Conservation (phyloP, 2,113 vertebrate genomes). For the Ceuthmochares aereus region DNA sequence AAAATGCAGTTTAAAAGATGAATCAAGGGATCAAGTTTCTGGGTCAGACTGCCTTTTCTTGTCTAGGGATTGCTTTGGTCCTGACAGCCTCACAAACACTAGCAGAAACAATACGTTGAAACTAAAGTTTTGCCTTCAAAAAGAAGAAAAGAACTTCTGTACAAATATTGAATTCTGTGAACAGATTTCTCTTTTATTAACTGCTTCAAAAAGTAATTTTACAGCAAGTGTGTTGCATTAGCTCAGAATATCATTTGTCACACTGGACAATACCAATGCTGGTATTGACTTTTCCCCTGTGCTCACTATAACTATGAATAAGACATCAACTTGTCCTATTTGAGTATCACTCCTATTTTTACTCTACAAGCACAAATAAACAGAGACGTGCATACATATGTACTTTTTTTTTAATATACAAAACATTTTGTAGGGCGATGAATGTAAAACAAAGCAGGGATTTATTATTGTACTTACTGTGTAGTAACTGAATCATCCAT, state of each 20-base stretch:
- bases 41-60: neutral
- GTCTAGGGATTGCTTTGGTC: neutral
- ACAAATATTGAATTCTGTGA: conserved; percentile 56
- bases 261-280: conserved; percentile 57
- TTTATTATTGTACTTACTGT: neutral
- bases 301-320: neutral
- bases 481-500: neutral
- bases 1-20: neutral
- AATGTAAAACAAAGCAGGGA: neutral
- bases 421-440: neutral
- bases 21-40: neutral
- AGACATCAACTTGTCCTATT: neutral
- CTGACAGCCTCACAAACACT: neutral
- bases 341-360: neutral
- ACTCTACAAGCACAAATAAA: neutral
- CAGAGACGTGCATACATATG: neutral
- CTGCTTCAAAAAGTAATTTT: conserved; percentile 81
- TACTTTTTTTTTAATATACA: neutral
- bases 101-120: accelerated
- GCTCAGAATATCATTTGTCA: conserved; percentile 74
- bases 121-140: neutral
- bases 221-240: conserved; percentile 72
- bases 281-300: conserved; percentile 51
- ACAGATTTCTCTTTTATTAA: conserved; percentile 79
- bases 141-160: neutral